phyloP scores from a whole-genome alignment of 2,888 invertebrate genomes.

The Heliconius ethilla region DNA sequence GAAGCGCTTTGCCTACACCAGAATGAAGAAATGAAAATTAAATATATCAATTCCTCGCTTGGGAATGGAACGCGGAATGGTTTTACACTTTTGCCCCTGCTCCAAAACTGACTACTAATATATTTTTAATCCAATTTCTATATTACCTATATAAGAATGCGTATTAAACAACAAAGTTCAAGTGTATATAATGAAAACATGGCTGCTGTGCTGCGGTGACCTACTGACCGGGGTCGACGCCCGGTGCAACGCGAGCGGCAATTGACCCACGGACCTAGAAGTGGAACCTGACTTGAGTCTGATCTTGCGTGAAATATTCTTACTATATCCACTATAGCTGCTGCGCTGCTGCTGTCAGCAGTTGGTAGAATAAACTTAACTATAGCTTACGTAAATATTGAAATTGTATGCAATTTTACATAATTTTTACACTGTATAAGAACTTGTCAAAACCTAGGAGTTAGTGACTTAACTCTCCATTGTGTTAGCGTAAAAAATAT shows the following conservation, averaged over 20 bases:
- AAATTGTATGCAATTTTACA: neutral
- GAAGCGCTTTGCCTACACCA: no score
- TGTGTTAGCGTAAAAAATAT: neutral
- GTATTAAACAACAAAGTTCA: slow-evolving; percentile 62
- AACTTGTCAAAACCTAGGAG: neutral
- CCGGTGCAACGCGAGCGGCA: slow-evolving; percentile 65
- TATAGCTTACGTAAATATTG: neutral
- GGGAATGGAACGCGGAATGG: no score
- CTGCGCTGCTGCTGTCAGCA: neutral
- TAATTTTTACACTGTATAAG: neutral
- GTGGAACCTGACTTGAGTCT: slow-evolving; percentile 47
- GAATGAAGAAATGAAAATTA: no score
- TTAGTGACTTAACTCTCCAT: neutral
- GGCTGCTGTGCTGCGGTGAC: slow-evolving; percentile 64
- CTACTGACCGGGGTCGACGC: slow-evolving; percentile 76
- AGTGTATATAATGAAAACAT: slow-evolving; percentile 61
- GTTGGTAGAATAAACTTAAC: neutral
- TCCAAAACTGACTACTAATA: no score
- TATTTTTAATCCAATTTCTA: neutral
- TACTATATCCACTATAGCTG: slow-evolving; percentile 18
- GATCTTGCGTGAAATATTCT: slow-evolving; percentile 42
- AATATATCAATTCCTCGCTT: no score
- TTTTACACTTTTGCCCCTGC: no score
- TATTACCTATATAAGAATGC: slow-evolving; percentile 24
- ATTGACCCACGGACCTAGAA: slow-evolving; percentile 63